Evolutionary conservation across 2,888 invertebrate genomes (phyloP).

Genomic region (Gastrophysa polygoni): DNA sequence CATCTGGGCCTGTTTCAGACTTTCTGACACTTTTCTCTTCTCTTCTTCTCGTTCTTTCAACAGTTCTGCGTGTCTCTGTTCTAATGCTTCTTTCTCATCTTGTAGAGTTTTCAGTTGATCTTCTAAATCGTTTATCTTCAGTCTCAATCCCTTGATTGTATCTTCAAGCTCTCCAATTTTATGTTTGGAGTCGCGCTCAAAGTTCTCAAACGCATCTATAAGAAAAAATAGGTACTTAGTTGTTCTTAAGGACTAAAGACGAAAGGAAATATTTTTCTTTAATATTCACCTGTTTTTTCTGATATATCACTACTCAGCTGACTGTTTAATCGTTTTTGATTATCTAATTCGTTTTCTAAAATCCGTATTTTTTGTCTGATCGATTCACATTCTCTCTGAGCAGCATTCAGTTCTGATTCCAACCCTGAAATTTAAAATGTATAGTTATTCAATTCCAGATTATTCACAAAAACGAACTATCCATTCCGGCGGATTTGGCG

Average conservation of each 20-base stretch:
- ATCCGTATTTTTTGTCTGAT: conserved; percentile 65
- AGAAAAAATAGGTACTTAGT: conserved; percentile 10
- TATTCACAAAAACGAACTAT: conserved; percentile 62
- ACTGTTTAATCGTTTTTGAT: conserved; percentile 65
- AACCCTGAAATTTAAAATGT: conserved; percentile 58
- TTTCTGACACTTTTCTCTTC: conserved; percentile 63
- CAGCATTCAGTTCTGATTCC: conserved; percentile 68
- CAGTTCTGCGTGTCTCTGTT: conserved; percentile 53
- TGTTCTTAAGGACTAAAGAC: conserved; percentile 2
- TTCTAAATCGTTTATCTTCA: conserved; percentile 61
- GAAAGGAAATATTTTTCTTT: too few relatives aligned
- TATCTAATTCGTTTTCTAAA: conserved; percentile 66
- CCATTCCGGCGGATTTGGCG: conserved; percentile 67
- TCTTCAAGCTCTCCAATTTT: conserved; percentile 59
- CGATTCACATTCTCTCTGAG: conserved; percentile 70
- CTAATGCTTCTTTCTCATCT: conserved; percentile 59
- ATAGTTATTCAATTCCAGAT: background rate
- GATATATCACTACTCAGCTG: conserved; percentile 65
- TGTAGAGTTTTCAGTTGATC: conserved; percentile 59
- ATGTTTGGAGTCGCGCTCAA: conserved; percentile 51
- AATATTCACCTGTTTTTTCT: conserved; percentile 62
- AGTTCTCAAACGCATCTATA: conserved; percentile 48
- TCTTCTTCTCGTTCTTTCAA: conserved; percentile 59
- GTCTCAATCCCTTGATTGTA: conserved; percentile 59
- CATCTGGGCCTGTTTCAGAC: conserved; percentile 66